These are phyloP conservation scores for Druon quercuslanigerum DNA, from an alignment of 1,140 invertebrate genomes.

Conservation along the genomic window DNA sequence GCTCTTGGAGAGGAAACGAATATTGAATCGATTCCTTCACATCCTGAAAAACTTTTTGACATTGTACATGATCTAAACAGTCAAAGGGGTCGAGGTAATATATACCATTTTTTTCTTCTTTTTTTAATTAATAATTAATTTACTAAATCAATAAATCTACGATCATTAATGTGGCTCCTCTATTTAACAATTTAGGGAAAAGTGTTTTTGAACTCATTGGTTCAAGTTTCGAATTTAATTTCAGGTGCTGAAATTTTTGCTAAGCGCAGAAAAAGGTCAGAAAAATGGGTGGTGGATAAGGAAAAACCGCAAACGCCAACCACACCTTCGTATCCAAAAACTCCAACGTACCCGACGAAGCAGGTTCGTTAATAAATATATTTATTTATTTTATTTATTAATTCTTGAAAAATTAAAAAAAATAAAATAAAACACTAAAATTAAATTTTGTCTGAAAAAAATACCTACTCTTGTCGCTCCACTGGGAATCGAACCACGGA, in stretches of 20 bases:
- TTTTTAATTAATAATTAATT: constrained; percentile 9
- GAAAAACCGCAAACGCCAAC: constrained; percentile 68
- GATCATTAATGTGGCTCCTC: no score
- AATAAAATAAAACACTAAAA: no score
- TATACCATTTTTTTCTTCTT: not conserved
- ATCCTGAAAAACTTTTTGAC: constrained; percentile 78
- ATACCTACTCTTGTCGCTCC: no score
- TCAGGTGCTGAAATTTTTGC: constrained; percentile 90
- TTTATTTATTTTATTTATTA: no score
- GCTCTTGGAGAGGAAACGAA: constrained; percentile 83
- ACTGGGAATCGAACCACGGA: no score
- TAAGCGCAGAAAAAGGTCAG: constrained; percentile 88
- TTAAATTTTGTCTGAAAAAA: no score
- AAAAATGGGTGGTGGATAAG: constrained; percentile 92
- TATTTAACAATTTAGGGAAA: no score
- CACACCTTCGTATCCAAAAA: constrained; percentile 54
- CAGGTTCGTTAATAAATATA: constrained; percentile 47
- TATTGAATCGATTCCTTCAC: constrained; percentile 74
- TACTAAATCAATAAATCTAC: not conserved
- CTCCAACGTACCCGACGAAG: constrained; percentile 56
- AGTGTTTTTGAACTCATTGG: not conserved
- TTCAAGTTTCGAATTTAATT: constrained; percentile 36
- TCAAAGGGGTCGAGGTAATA: constrained; percentile 84
- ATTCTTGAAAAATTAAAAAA: no score
- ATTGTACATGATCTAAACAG: constrained; percentile 86